A percentile compares a stretch with the other conserved stretches of the same genome.
Evolutionary conservation across 2,888 invertebrate genomes (phyloP).

Genomic region (Nysson spinosus): DNA sequence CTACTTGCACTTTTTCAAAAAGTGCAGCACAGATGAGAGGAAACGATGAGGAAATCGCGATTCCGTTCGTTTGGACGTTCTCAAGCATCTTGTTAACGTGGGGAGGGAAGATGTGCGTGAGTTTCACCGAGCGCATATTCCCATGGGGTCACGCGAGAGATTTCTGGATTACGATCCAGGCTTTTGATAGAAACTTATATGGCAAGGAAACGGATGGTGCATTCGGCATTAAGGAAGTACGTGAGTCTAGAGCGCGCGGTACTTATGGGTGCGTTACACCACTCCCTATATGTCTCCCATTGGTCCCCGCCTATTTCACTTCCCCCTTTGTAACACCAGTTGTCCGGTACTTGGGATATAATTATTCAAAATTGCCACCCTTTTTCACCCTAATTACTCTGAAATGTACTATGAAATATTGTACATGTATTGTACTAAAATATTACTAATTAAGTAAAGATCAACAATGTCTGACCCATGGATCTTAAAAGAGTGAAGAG

Average conservation of each 20-base stretch:
- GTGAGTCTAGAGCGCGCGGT: constrained; percentile 69
- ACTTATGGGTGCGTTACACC: constrained; percentile 66
- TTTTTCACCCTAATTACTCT: no score
- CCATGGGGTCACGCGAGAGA: constrained; percentile 66
- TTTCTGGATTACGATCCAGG: constrained; percentile 73
- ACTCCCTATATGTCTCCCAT: constrained; percentile 41
- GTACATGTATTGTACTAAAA: no score
- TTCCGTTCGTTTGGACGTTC: constrained; percentile 41
- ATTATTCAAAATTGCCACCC: no score
- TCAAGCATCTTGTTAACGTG: constrained; percentile 27
- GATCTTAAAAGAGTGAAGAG: no score
- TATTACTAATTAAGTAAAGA: no score
- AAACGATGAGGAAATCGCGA: constrained; percentile 52
- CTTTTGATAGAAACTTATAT: constrained; percentile 74
- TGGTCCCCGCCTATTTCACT: constrained; percentile 26
- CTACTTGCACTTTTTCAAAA: neutral
- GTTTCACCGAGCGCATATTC: constrained; percentile 68
- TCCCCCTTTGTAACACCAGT: constrained; percentile 7
- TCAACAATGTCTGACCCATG: no score
- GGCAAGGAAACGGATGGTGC: constrained; percentile 72
- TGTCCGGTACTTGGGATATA: no score
- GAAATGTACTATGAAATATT: no score
- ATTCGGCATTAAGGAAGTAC: constrained; percentile 75
- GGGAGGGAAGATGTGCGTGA: constrained; percentile 55
- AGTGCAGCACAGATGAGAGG: constrained; percentile 1